Conservation (phyloP, 2,797 vertebrate species). For the Microchirus variegatus region DNA sequence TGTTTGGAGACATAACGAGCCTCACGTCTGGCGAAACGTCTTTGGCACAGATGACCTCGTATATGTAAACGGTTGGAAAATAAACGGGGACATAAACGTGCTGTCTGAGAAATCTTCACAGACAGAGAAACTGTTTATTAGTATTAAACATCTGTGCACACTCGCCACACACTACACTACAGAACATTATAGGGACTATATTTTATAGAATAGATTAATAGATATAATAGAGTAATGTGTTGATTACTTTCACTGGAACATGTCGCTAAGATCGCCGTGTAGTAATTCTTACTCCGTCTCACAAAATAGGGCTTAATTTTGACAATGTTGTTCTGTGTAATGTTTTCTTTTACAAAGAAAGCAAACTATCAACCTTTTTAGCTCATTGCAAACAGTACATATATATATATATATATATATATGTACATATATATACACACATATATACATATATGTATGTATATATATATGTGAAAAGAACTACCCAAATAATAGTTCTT, state of each 20-base stretch:
- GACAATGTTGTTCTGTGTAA: neutral
- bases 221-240: no score
- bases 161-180: no score
- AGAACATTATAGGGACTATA: no score
- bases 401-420: no score
- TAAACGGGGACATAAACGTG: neutral
- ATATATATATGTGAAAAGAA: conserved; percentile 20
- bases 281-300: conserved; percentile 1
- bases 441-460: no score
- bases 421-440: no score
- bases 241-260: neutral
- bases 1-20: conserved; percentile 46
- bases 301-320: conserved; percentile 14
- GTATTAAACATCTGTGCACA: no score
- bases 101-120: conserved; percentile 14
- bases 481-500: conserved; percentile 32
- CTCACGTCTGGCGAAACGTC: conserved; percentile 1
- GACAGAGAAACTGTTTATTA: neutral
- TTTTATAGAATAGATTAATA: no score
- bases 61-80: conserved; percentile 24
- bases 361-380: conserved; percentile 8
- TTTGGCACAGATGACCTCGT: conserved; percentile 31
- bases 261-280: conserved; percentile 13
- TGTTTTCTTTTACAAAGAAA: conserved; percentile 1
- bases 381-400: conserved; percentile 17